phyloP scores from a whole-genome alignment of 2,888 invertebrate genomes.

The Synergus itoensis region DNA sequence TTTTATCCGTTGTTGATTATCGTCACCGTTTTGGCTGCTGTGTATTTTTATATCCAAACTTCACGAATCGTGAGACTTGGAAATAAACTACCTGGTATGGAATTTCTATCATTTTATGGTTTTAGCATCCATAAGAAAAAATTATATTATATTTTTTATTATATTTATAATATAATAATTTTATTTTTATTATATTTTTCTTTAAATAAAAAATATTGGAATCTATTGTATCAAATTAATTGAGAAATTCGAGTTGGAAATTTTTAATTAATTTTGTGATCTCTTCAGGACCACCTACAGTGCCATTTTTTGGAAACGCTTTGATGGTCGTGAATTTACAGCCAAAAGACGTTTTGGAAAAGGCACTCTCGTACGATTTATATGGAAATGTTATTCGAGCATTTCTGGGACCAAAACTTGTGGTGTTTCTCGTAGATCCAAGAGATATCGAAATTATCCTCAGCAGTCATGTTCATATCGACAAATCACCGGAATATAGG shows the following conservation, averaged over 20 bases:
- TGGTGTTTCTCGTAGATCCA: constrained; percentile 71
- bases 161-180: too few relatives aligned
- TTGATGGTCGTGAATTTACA: constrained; percentile 61
- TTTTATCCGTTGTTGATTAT: constrained; percentile 70
- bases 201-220: too few relatives aligned
- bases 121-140: not conserved
- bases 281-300: constrained; percentile 65
- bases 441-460: constrained; percentile 74
- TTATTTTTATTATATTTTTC: too few relatives aligned
- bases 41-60: constrained; percentile 71
- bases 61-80: constrained; percentile 64
- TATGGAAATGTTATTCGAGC: constrained; percentile 69
- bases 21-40: constrained; percentile 62
- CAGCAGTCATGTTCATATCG: constrained; percentile 71
- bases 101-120: not conserved
- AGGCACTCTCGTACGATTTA: constrained; percentile 56
- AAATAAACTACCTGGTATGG: constrained; percentile 71
- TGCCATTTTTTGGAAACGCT: constrained; percentile 73
- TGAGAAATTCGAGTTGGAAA: too few relatives aligned
- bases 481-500: constrained; percentile 75
- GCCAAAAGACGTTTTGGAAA: constrained; percentile 63
- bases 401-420: constrained; percentile 71
- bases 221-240: too few relatives aligned
- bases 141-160: too few relatives aligned
- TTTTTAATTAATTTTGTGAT: not conserved